A percentile compares a stretch with the other conserved stretches of the same genome.
Conservation (phyloP, 2,888 invertebrate species). For the Tetanocera ferruginea region DNA sequence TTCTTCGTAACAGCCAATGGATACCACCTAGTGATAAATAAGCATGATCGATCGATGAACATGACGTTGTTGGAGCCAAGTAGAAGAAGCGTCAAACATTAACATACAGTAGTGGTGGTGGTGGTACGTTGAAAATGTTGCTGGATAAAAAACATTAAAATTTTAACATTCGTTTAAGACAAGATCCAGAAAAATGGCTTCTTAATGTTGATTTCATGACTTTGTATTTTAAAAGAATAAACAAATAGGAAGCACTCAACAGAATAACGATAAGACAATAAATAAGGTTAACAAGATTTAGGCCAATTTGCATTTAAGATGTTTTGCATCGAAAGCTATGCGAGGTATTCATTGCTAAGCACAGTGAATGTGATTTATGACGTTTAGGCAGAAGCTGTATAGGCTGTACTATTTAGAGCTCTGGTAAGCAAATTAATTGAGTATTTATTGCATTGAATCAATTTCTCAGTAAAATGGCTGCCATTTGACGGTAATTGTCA, state of each 20-base stretch:
- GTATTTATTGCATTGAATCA: not conserved
- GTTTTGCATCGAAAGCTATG: not conserved
- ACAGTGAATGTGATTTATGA: not conserved
- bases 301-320: slow-evolving; percentile 5
- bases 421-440: not conserved
- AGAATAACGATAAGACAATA: slow-evolving; percentile 16
- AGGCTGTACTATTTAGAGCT: not conserved
- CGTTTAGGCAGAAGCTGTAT: too few species aligned
- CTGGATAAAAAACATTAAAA: not conserved
- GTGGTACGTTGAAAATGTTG: not conserved
- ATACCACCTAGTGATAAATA: too few species aligned
- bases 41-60: too few species aligned
- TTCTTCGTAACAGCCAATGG: too few species aligned
- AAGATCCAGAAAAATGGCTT: not conserved
- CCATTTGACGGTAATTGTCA: too few species aligned
- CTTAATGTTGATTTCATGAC: slow-evolving; percentile 13
- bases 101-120: not conserved
- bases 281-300: slow-evolving; percentile 12
- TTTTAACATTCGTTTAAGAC: not conserved
- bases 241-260: not conserved
- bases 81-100: not conserved
- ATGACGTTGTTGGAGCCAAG: too few species aligned
- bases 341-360: not conserved
- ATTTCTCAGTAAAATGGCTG: too few species aligned
- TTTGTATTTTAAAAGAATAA: not conserved